A percentile compares a stretch with the other conserved stretches of the same genome.
These are phyloP conservation scores for Drosophila barbarae DNA, from an alignment of 2,888 invertebrate genomes.

Conservation along the genomic window DNA sequence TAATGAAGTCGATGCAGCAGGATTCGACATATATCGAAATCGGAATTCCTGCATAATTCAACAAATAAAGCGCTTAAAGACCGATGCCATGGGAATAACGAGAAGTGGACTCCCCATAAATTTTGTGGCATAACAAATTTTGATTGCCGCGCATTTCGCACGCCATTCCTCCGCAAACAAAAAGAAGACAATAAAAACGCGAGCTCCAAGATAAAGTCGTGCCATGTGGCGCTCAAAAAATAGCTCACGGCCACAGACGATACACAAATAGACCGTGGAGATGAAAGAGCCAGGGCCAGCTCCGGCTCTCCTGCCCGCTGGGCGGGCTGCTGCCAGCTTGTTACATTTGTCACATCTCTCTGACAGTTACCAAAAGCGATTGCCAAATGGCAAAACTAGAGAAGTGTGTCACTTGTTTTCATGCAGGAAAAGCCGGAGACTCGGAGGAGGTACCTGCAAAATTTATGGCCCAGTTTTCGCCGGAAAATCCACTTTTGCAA, in stretches of 20 bases:
- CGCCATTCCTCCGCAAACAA: constrained; percentile 30
- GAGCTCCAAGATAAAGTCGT: constrained; percentile 45
- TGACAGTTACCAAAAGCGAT: constrained; percentile 53
- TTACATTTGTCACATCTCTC: constrained; percentile 54
- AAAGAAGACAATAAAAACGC: constrained; percentile 47
- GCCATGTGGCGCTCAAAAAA: constrained; percentile 33
- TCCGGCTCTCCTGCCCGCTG: constrained; percentile 30
- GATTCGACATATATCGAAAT: constrained; percentile 16
- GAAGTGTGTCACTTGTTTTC: constrained; percentile 56
- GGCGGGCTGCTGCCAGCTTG: constrained; percentile 46
- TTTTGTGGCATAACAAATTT: constrained; percentile 35
- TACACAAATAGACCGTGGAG: constrained; percentile 32
- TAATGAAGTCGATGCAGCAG: constrained; percentile 41
- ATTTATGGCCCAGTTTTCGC: constrained; percentile 46
- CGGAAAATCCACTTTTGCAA: constrained; percentile 50
- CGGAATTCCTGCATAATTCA: constrained; percentile 36
- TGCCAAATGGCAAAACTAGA: constrained; percentile 53
- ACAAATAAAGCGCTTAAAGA: constrained; percentile 31
- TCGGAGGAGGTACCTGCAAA: constrained; percentile 43
- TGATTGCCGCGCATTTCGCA: constrained; percentile 54
- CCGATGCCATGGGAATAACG: constrained; percentile 23
- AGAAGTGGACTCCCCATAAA: constrained; percentile 48
- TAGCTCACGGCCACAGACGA: constrained; percentile 38
- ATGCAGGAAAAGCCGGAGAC: constrained; percentile 1
- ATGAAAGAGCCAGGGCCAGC: constrained; percentile 20